These are phyloP conservation scores for Sarcophaga subvicina DNA, from an alignment of 2,888 invertebrate genomes.

Conservation along the genomic window DNA sequence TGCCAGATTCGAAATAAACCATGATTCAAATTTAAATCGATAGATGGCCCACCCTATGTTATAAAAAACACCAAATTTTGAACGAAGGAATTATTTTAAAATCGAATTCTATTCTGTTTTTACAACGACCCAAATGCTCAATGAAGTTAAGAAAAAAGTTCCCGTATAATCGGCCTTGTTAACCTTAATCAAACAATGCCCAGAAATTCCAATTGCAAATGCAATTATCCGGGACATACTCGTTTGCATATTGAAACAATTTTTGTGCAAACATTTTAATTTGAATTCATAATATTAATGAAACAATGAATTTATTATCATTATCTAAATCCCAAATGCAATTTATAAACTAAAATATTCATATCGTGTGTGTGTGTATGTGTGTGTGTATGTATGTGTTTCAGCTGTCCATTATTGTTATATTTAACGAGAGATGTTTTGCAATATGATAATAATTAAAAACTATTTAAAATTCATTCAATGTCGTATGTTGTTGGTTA, in stretches of 20 bases:
- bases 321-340: conserved; percentile 39
- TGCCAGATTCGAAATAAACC: too few relatives aligned
- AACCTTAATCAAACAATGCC: too few relatives aligned
- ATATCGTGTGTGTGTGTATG: conserved; percentile 2
- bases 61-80: too few relatives aligned
- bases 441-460: conserved; percentile 37
- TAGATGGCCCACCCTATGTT: too few relatives aligned
- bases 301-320: conserved; percentile 49
- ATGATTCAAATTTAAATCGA: too few relatives aligned
- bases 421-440: conserved; percentile 1
- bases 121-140: too few relatives aligned
- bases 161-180: too few relatives aligned
- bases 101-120: too few relatives aligned
- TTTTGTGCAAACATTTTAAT: conserved; percentile 35
- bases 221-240: background rate
- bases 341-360: conserved; percentile 32
- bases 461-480: conserved; percentile 31
- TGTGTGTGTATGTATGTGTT: background rate
- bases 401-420: background rate
- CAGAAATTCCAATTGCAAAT: too few relatives aligned
- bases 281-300: conserved; percentile 45
- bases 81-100: too few relatives aligned
- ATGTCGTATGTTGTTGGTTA: background rate
- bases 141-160: too few relatives aligned
- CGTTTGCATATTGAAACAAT: background rate